Evolutionary conservation across 2,888 invertebrate species (phyloP), one percentile per base, ranked within the genome.

Genomic region (Phorcus lineatus): DNA sequence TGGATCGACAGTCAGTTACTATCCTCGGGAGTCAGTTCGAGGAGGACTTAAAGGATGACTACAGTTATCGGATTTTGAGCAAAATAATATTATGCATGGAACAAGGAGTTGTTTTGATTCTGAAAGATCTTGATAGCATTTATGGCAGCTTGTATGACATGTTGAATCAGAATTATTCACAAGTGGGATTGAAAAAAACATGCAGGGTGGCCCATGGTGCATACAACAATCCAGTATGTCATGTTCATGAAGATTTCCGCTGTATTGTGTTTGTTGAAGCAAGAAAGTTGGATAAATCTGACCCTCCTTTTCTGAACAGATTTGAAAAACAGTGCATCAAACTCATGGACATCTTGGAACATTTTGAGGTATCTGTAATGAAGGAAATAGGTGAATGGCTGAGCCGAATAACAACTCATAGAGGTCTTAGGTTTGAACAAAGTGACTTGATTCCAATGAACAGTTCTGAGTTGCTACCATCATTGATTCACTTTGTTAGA

Each of bases 131-230:
- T 28, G 84, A 84, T 16, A 67, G 75, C 62, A 86, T 89, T 7
- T 89, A 88, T 81, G 88, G 87, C 16, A 88, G 87, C 76, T 53
- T 88, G 55, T 88, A 88, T 84, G 88, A 88, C 66, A 87, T 89
- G 88, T 80, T 89, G 7, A 89, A 89, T 80, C 88, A 89, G 55
- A 88, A 88, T 70, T 89, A 89, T 77, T 86, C 86, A 0, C 54
- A 84, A 6, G 86, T 88, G 52, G 87, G 86, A 0, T 47, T 53
- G 22, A 77, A 76, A 24, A 74, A 66, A 47, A 80, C 74, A 55
- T 80, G 80, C 57, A 24, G 81, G n/a, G 62, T 84, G 4, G 84
- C 81, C 0, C 80, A 78, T 53, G 84, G 84, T 19, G 62, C 78
- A 17, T 67, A 78, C 55, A 67, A 79, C 67, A 83, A 82, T 54